Conservation (phyloP, 1,140 invertebrate species). For the Nylanderia fulva region DNA sequence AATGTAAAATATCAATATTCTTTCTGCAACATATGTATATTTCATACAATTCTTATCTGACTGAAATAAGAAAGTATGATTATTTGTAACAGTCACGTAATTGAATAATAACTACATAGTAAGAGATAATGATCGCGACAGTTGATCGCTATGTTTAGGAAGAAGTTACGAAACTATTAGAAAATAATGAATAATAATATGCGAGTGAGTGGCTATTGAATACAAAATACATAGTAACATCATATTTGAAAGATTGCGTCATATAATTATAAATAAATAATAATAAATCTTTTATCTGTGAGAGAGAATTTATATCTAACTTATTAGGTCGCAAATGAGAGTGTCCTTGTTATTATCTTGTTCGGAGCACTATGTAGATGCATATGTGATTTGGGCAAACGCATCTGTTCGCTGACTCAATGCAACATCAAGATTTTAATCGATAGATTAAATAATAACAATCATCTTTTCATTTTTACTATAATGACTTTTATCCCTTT, state of each 20-base stretch:
- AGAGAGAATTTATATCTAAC: background rate
- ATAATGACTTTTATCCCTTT: too few species aligned
- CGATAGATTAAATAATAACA: too few species aligned
- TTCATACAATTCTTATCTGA: background rate
- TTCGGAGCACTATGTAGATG: too few species aligned
- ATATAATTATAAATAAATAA: constrained; percentile 28
- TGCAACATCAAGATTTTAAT: too few species aligned
- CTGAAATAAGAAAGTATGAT: constrained; percentile 3
- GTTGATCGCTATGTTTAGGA: constrained; percentile 23
- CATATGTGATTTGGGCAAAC: too few species aligned
- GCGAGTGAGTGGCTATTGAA: background rate
- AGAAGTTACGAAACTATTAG: constrained; percentile 44
- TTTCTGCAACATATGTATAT: too few species aligned
- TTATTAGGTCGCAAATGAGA: background rate
- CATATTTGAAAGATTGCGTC: background rate
- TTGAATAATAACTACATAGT: constrained; percentile 44
- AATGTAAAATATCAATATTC: background rate
- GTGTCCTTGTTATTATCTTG: too few species aligned
- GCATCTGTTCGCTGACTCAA: too few species aligned
- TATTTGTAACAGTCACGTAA: constrained; percentile 28
- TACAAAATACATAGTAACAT: constrained; percentile 3
- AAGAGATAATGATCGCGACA: constrained; percentile 30
- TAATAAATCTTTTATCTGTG: background rate
- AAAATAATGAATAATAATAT: constrained; percentile 52
- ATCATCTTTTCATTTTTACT: too few species aligned